phyloP scores from a whole-genome alignment of 2,113 vertebrate genomes.

The Hypocryptadius cinnamomeus region DNA sequence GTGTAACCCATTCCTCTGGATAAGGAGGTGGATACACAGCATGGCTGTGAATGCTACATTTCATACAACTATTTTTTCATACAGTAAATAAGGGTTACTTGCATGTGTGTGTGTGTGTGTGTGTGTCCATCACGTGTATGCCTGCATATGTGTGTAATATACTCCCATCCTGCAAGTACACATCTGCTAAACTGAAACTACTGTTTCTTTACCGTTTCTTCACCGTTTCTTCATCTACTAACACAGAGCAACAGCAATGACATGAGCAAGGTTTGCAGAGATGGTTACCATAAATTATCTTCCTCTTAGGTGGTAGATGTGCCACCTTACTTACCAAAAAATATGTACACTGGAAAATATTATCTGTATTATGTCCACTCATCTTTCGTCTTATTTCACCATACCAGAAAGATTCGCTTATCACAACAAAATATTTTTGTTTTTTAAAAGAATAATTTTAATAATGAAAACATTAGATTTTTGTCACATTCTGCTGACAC shows the following conservation, averaged over 20 bases:
- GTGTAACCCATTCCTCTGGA: not conserved
- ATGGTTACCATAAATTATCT: not conserved
- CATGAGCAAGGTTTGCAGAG: not conserved
- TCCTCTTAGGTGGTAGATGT: not conserved
- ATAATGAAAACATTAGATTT: not conserved
- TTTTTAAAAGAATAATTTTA: not conserved
- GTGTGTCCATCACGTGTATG: not conserved
- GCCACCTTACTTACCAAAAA: not conserved
- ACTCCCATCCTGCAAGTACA: not conserved
- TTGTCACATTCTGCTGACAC: not conserved
- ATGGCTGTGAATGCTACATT: not conserved
- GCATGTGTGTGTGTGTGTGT: not conserved
- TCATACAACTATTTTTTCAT: not conserved
- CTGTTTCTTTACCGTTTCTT: not conserved
- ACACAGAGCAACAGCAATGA: not conserved
- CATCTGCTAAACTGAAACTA: not conserved
- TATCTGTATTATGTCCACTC: not conserved
- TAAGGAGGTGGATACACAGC: not conserved
- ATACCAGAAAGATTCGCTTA: not conserved
- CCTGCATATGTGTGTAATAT: accelerated
- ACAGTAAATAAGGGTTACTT: not conserved
- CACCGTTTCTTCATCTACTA: not conserved
- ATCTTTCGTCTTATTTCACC: not conserved
- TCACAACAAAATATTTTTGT: not conserved
- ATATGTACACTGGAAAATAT: not conserved